Evolutionary conservation across 2,888 invertebrate species (phyloP), one percentile per base, ranked within the genome.

Genomic region (Serrognathus titanus): DNA sequence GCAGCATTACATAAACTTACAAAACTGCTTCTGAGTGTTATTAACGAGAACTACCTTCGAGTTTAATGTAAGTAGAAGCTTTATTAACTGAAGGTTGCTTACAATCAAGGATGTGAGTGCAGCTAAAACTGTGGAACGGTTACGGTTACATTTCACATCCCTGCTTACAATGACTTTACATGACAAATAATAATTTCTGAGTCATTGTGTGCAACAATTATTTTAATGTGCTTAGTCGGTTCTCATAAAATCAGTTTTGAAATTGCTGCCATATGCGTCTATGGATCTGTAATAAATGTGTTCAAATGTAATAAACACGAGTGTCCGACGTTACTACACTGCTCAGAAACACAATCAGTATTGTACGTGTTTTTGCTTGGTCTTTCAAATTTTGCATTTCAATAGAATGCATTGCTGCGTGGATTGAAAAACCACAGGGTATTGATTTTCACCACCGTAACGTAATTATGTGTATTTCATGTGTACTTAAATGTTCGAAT

Each of bases 271-370:
- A 5, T 40, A 9, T 12, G 40, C 13, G 43, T 41, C 49, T 54
- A 43, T 54, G 54, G 54, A 54, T 48, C 43, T 54, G 54, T 54
- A 54, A 54, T 54, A 54, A 54, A 54, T 54, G 54, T 54, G 54
- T 54, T 54, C 54, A 54, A n/a, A 54, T 48, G 47, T 47, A 47
- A 47, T 46, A 47, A 31, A 36, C 39, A n/a, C 38, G 47, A 46
- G 37, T 47, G 53, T 40, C 11, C 12, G 40, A 40, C 40, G 7
- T 12, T 12, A 40, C 40, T 40, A 52, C 47, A 53, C 54, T 48
- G 49, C 54, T 54, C 54, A 54, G 40, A 36, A 31, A 54, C 49
- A 49, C 49, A 49, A 54, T 43, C 54, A 54, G 54, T 54, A 54
- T 53, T 53, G 46, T 39, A 53, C 41, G 46, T 11, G 10, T 46